These are phyloP conservation scores for Euleptes europaea DNA, from an alignment of 2,113 vertebrate species.

Conservation along the genomic window DNA sequence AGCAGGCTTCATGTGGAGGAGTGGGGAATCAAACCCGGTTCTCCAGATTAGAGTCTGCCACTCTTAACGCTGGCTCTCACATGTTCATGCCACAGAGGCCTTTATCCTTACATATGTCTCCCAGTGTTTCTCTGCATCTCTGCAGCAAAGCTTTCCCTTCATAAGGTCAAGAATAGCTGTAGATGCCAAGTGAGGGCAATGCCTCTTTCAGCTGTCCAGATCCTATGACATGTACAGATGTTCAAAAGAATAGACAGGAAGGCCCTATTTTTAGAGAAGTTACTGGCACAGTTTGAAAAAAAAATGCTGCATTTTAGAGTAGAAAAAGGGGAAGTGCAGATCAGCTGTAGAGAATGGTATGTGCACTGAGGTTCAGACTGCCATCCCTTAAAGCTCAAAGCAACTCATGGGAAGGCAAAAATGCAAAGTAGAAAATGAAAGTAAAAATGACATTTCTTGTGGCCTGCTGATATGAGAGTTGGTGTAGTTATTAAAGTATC, in stretches of 20 bases:
- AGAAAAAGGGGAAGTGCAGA: neutral
- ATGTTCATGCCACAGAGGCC: neutral
- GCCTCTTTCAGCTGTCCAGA: neutral
- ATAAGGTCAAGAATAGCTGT: neutral
- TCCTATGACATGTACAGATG: neutral
- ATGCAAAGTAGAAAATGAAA: slow-evolving; percentile 58
- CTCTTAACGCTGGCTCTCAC: too few relatives aligned
- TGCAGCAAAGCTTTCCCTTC: neutral
- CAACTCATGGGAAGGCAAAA: slow-evolving; percentile 18
- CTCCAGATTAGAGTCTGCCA: too few relatives aligned
- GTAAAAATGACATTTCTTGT: slow-evolving; percentile 19
- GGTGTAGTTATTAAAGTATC: too few relatives aligned
- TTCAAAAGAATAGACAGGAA: neutral
- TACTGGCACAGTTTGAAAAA: slow-evolving; percentile 7
- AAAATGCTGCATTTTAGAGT: neutral
- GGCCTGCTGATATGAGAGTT: too few relatives aligned
- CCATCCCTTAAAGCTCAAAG: neutral
- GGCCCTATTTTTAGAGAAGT: slow-evolving; percentile 1
- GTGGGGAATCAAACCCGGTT: too few relatives aligned
- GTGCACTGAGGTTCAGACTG: neutral
- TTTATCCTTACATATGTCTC: neutral
- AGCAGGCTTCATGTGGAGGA: too few relatives aligned
- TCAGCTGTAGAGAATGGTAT: neutral
- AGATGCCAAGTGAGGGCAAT: accelerated
- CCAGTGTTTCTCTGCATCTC: accelerated